Evolutionary conservation across 2,888 invertebrate species (phyloP), one percentile per base, ranked within the genome.

Genomic region (Liposcelis brunnea): DNA sequence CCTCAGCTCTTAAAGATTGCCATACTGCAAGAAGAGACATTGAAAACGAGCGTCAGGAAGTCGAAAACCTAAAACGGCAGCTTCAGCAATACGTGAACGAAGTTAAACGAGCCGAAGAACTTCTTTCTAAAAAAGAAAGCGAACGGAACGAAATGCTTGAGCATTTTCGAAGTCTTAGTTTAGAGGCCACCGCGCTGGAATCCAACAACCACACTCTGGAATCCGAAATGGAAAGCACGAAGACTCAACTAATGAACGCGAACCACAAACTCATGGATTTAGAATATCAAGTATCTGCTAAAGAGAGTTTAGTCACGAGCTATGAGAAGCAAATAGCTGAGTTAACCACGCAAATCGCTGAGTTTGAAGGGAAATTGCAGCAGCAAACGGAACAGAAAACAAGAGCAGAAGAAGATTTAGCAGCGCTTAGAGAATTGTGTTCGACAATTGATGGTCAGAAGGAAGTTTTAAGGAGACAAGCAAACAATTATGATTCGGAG

Each of bases 21-120:
- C 70, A 74, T 53, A 64, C 72, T 19, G 66, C 74, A 12, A 75
- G 74, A 52, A 74, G 71, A 52, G 80, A 81, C 58, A 66, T 81
- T 52, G 78, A 78, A 44, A 71, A 74, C 46, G 72, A 77, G 14
- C 72, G 72, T 52, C 70, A 74, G 56, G 81, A 85, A 65, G 77
- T 81, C 16, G 77, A 76, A 46, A 72, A 77, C 53, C 63, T 85
- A 50, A 83, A 80, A 58, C 71, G 74, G 49, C 82, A 85, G 57
- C 61, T 85, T 49, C 82, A 83, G 56, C 80, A 82, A 55, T 86
- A 86, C 63, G 82, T 85, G 4, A 74, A 75, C 53, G 83, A 85
- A 67, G 77, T 86, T 12, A 76, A 80, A 56, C 69, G 80, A 54
- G 79, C 80, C 49, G 84, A 85, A 61, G 83, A 85, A 55, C 62